Conservation (phyloP, 1,140 invertebrate species). For the Drosophila sp. region DNA sequence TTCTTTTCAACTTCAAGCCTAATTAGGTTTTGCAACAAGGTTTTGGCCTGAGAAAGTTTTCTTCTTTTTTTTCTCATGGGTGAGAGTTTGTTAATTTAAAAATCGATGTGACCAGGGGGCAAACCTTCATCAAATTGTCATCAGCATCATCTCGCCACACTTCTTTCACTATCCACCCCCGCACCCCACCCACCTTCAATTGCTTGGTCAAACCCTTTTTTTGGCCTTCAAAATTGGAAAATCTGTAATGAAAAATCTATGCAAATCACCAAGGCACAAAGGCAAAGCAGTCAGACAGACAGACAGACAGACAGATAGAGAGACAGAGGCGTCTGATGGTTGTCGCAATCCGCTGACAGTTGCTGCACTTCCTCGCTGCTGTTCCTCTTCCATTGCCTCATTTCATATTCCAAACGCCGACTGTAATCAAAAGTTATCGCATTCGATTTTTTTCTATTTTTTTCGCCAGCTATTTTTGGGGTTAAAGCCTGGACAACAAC, state of each 20-base stretch:
- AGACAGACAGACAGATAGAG: conserved; percentile 12
- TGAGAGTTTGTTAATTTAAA: conserved; percentile 67
- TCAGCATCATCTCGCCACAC: conserved; percentile 44
- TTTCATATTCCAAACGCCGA: conserved; percentile 62
- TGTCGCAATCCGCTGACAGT: conserved; percentile 49
- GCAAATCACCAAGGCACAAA: conserved; percentile 61
- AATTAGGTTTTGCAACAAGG: conserved; percentile 30
- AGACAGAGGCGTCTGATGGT: conserved; percentile 13
- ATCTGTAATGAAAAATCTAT: conserved; percentile 78
- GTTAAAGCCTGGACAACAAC: conserved; percentile 35
- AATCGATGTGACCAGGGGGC: conserved; percentile 53
- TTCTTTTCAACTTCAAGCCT: conserved; percentile 14
- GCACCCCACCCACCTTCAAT: conserved; percentile 34
- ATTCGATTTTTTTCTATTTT: conserved; percentile 45
- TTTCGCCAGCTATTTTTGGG: conserved; percentile 12
- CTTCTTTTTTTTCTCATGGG: background rate
- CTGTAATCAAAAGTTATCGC: conserved; percentile 70
- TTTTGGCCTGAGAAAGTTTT: conserved; percentile 49
- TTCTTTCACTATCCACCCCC: conserved; percentile 1
- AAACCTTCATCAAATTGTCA: conserved; percentile 75
- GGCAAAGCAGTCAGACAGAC: conserved; percentile 20
- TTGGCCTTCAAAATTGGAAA: conserved; percentile 37
- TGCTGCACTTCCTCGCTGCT: conserved; percentile 44
- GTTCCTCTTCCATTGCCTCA: conserved; percentile 39
- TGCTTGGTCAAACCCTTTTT: conserved; percentile 43